Percentiles rank a stretch among this genome's conserved stretches.
Evolutionary conservation across 1,140 invertebrate species (phyloP).

Genomic region (Planococcus citri): DNA sequence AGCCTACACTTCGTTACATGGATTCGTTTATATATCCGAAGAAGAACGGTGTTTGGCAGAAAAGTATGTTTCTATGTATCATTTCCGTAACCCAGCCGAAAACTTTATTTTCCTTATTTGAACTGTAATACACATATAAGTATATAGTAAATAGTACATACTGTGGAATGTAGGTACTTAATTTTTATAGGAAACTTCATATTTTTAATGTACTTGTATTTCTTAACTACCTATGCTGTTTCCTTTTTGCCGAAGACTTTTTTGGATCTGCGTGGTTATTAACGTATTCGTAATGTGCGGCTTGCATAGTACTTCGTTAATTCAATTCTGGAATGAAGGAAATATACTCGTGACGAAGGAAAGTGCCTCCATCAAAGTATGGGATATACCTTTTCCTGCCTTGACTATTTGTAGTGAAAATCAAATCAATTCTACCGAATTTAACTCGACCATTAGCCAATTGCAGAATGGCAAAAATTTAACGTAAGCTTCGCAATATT

Average conservation of each 20-base stretch:
- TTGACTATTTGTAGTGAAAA: constrained; percentile 27
- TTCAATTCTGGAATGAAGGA: constrained; percentile 20
- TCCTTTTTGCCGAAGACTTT: constrained; percentile 20
- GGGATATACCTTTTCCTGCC: constrained; percentile 27
- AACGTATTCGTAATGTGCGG: constrained; percentile 24
- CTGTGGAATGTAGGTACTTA: too few species aligned
- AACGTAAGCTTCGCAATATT: neutral
- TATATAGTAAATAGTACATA: too few species aligned
- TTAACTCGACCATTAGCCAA: neutral
- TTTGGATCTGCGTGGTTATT: constrained; percentile 24
- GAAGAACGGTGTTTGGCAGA: neutral
- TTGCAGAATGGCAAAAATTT: neutral
- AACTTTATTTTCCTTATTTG: too few species aligned
- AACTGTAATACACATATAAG: too few species aligned
- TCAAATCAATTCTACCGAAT: constrained; percentile 12
- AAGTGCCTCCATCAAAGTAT: constrained; percentile 11
- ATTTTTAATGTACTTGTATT: too few species aligned
- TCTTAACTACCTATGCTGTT: too few species aligned
- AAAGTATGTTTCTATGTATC: neutral
- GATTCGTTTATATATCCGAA: neutral
- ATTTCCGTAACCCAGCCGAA: too few species aligned
- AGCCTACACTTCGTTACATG: neutral
- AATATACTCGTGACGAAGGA: constrained; percentile 20
- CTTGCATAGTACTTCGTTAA: constrained; percentile 11
- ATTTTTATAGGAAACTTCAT: too few species aligned